Evolutionary conservation across 2,888 invertebrate genomes (phyloP).

Genomic region (Perizoma affinitatum): DNA sequence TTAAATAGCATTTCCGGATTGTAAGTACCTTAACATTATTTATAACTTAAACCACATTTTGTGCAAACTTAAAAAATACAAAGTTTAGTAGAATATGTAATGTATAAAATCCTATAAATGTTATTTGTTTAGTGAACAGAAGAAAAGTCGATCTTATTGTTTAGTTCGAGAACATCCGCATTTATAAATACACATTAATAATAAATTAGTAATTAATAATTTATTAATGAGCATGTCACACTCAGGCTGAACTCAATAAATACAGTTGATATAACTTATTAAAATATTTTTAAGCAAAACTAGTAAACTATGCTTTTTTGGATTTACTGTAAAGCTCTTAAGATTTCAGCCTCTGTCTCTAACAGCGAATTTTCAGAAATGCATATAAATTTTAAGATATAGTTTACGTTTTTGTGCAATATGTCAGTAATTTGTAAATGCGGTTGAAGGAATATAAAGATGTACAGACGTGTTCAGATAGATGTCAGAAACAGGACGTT

Average conservation of each 20-base stretch:
- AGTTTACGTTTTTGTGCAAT: constrained; percentile 30
- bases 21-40: constrained; percentile 28
- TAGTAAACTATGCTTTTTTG: too few species aligned
- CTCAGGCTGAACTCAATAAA: constrained; percentile 5
- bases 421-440: constrained; percentile 40
- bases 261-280: constrained; percentile 2
- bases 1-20: constrained; percentile 38
- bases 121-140: constrained; percentile 20
- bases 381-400: background rate
- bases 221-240: constrained; percentile 21
- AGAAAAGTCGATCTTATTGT: constrained; percentile 8
- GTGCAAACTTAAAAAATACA: background rate
- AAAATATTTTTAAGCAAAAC: too few species aligned
- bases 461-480: constrained; percentile 10
- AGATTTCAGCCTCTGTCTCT: constrained; percentile 4
- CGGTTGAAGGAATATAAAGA: constrained; percentile 27
- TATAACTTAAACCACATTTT: constrained; percentile 19
- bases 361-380: constrained; percentile 1
- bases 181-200: constrained; percentile 33
- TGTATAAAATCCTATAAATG: constrained; percentile 26
- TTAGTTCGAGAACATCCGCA: constrained; percentile 28
- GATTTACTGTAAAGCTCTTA: background rate
- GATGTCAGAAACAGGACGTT: background rate
- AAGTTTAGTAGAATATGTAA: constrained; percentile 16
- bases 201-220: constrained; percentile 21